phyloP scores from a whole-genome alignment of 2,797 vertebrate species.

The Microchirus variegatus region DNA sequence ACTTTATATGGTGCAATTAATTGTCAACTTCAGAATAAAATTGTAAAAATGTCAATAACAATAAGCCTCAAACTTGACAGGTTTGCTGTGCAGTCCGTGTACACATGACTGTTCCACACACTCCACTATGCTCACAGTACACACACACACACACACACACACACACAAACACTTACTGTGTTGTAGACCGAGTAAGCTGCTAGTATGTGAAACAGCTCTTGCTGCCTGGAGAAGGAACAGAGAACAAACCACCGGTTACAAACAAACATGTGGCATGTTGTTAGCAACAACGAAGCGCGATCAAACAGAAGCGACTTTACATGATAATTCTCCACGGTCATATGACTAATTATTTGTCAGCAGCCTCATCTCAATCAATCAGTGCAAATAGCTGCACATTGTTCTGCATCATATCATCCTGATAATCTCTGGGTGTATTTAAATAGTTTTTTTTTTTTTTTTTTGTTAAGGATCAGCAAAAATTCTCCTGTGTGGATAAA shows the following conservation, averaged over 20 bases:
- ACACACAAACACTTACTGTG: conserved; percentile 80
- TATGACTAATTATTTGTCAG: too few species aligned
- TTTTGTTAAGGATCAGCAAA: too few species aligned
- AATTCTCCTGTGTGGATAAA: too few species aligned
- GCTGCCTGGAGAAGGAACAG: conserved; percentile 82
- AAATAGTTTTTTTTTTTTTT: too few species aligned
- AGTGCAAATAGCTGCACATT: too few species aligned
- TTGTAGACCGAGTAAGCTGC: conserved; percentile 93
- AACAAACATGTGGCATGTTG: conserved; percentile 27
- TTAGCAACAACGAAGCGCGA: conserved; percentile 19
- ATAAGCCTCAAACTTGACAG: not conserved
- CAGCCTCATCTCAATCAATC: too few species aligned
- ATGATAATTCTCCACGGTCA: not conserved
- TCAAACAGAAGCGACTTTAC: conserved; percentile 6
- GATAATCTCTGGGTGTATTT: too few species aligned
- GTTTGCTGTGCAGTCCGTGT: conserved; percentile 24
- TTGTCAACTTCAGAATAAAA: not conserved
- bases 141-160: conserved; percentile 1
- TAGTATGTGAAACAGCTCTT: conserved; percentile 89
- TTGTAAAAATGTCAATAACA: not conserved
- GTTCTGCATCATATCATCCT: too few species aligned
- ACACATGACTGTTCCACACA: conserved; percentile 21
- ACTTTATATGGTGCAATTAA: too few species aligned
- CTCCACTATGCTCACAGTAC: conserved; percentile 16
- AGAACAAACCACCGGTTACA: conserved; percentile 36